Evolutionary conservation across 2,888 invertebrate genomes (phyloP).

Genomic region (Drosophila kanekoi): DNA sequence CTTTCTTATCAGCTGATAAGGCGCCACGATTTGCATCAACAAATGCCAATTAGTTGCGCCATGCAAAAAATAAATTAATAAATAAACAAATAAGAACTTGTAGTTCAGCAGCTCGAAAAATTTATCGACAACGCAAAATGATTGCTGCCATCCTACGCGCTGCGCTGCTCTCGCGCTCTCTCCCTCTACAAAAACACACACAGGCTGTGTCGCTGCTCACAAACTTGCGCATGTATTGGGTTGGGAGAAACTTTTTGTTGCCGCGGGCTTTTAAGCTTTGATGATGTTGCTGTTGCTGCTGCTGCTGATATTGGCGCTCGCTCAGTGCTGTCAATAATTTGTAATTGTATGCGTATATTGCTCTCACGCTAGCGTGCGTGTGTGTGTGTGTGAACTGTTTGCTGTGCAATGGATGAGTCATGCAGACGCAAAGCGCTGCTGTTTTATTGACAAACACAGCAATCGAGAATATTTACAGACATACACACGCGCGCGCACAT

Average conservation of each 20-base stretch:
- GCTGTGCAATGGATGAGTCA: conserved; percentile 69
- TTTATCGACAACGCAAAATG: conserved; percentile 60
- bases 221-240: conserved; percentile 5
- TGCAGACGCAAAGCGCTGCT: conserved; percentile 43
- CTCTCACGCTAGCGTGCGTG: conserved; percentile 25
- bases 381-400: conserved; percentile 44
- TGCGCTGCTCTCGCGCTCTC: conserved; percentile 28
- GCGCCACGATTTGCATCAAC: conserved; percentile 40
- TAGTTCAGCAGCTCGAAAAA: conserved; percentile 51
- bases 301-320: conserved; percentile 58
- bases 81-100: conserved; percentile 20
- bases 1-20: conserved; percentile 49
- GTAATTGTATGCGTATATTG: conserved; percentile 61
- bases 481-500: conserved; percentile 50
- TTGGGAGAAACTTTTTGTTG: conserved; percentile 66
- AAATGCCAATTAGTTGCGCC: conserved; percentile 54
- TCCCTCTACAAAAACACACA: conserved; percentile 10
- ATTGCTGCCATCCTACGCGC: conserved; percentile 50
- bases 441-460: conserved; percentile 73
- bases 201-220: conserved; percentile 9
- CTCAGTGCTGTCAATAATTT: conserved; percentile 62
- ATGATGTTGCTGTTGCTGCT: conserved; percentile 45
- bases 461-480: conserved; percentile 70
- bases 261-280: conserved; percentile 65
- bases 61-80: conserved; percentile 6